These are phyloP conservation scores for Papilio polytes DNA, from an alignment of 1,140 invertebrate genomes.

Conservation along the genomic window DNA sequence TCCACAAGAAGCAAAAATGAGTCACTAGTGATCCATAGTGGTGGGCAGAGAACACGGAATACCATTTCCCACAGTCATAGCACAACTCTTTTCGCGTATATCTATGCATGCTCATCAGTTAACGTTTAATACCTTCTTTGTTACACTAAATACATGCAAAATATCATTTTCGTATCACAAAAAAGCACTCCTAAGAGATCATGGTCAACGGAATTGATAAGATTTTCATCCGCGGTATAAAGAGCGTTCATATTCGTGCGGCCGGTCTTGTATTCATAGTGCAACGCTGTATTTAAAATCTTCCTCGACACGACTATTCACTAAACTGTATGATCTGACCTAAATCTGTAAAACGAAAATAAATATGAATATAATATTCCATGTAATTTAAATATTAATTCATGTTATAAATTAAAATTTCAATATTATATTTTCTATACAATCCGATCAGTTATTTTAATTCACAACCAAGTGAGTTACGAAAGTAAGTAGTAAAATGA, in stretches of 20 bases:
- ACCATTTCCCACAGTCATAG: neutral
- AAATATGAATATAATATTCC: neutral
- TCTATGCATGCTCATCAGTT: neutral
- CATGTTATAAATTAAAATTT: too few species aligned
- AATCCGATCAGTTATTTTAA: too few species aligned
- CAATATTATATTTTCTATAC: too few species aligned
- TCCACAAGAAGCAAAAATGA: too few species aligned
- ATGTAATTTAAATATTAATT: neutral
- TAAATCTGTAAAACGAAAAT: neutral
- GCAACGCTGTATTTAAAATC: slow-evolving; percentile 4
- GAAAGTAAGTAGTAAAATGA: too few species aligned
- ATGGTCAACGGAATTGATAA: slow-evolving; percentile 26
- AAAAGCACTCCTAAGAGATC: neutral
- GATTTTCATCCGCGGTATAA: slow-evolving; percentile 10
- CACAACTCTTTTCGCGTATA: neutral
- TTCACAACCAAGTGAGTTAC: too few species aligned
- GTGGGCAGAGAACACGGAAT: too few species aligned
- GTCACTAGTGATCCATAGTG: too few species aligned
- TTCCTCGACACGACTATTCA: slow-evolving; percentile 13
- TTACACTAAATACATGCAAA: neutral
- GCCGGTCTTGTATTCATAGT: slow-evolving; percentile 1
- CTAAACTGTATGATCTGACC: neutral
- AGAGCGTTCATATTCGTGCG: slow-evolving; percentile 11
- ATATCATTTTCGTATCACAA: neutral
- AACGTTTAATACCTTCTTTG: neutral